Evolutionary conservation across 2,888 invertebrate genomes (phyloP), one percentile per base, ranked within the genome.

Genomic region (Harpalus rubripes): DNA sequence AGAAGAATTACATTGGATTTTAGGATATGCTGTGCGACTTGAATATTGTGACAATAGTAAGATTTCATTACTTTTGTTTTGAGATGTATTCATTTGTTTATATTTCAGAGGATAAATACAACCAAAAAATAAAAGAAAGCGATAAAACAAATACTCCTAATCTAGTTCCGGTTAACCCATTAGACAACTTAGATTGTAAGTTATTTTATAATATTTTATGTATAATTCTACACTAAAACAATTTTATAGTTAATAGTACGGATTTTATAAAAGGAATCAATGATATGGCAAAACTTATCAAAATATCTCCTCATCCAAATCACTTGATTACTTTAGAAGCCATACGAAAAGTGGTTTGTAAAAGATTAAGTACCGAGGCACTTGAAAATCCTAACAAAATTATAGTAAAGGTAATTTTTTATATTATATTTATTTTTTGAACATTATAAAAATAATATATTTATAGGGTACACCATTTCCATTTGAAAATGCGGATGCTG

Each of bases 151-250:
- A 93, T 87, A 93, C 93, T 6, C 97, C 97, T 0, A 95, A 93
- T 90, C 93, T 96, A 83, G 94, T 95, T 22, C 95, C 96, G 44
- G 94, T 95, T 86, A 97, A 98, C 91, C 96, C 97, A 10, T 92
- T 98, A 86, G 97, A 98, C 90, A 96, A 95, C 89, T 93, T 98
- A 87, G 95, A 98, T 89, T 97, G 97, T 97, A 91, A 94, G 96
- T 94, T 88, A 83, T 81, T 63, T 59, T 7, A 32, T 32, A 32
- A 4, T 59, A 15, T 59, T 15, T 59, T 59, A 59, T 7, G 7
- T 15, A 16, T 7, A 86, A 58, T 74, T 79, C n/a, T 83, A n/a
- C 16, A 83, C 15, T 76, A 68, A 59, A 84, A 63, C 41, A 56
- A 58, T 68, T 16, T 92, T 93, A 82, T 91, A 98, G 98, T 98